phyloP scores from a whole-genome alignment of 2,888 invertebrate genomes.

The Hedychridium roseum region DNA sequence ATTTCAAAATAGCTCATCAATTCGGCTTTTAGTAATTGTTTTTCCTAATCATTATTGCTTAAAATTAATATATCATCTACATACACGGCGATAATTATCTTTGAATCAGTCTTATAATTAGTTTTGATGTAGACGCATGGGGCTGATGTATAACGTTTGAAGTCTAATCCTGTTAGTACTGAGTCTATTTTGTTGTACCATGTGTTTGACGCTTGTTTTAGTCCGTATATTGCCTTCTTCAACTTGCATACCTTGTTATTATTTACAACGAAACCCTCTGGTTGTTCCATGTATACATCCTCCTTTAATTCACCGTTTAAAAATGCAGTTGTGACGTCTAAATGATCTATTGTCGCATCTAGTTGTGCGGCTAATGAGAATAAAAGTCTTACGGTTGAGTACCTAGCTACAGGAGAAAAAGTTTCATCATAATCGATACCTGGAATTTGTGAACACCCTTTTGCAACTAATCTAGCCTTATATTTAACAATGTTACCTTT shows the following conservation, averaged over 20 bases:
- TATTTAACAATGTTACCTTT: too few relatives aligned
- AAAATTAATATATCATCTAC: constrained; percentile 18
- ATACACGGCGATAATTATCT: constrained; percentile 5
- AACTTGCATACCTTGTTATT: neutral
- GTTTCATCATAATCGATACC: too few relatives aligned
- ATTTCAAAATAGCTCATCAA: constrained; percentile 20
- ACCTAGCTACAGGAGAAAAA: too few relatives aligned
- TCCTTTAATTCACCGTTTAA: neutral
- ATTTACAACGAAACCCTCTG: neutral
- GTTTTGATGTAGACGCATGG: constrained; percentile 6
- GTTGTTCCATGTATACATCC: neutral
- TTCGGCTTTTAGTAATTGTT: constrained; percentile 1
- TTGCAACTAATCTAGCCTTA: too few relatives aligned
- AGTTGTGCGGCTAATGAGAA: neutral
- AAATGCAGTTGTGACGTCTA: neutral
- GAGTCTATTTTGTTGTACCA: neutral
- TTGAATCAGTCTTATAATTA: neutral
- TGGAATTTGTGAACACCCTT: too few relatives aligned
- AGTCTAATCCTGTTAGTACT: neutral
- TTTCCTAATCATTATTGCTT: constrained; percentile 13
- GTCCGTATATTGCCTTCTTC: neutral
- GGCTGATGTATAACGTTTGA: neutral
- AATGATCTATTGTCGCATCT: neutral
- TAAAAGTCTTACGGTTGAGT: neutral
- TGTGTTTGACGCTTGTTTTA: neutral